Conservation (phyloP, 1,140 invertebrate species). For the Eulimnadia texana region DNA sequence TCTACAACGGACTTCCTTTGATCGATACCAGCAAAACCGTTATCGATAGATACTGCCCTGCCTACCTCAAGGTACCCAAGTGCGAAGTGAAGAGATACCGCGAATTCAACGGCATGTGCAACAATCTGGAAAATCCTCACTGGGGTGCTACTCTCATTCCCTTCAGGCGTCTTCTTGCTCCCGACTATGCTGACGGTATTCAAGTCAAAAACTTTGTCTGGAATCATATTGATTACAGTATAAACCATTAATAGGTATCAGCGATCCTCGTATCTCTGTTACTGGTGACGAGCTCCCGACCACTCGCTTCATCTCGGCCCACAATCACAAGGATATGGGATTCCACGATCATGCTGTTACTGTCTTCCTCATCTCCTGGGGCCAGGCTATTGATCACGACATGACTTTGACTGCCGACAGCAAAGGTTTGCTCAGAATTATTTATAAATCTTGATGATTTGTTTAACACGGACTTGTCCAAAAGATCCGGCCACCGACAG, state of each 20-base stretch:
- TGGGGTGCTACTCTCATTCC: conserved; percentile 31
- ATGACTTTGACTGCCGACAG: conserved; percentile 37
- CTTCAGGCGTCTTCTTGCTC: conserved; percentile 41
- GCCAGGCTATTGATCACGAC: conserved; percentile 40
- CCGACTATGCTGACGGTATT: conserved; percentile 47
- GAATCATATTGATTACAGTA: conserved; percentile 7
- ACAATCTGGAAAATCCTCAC: conserved; percentile 34
- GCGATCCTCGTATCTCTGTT: conserved; percentile 8
- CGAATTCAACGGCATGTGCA: conserved; percentile 35
- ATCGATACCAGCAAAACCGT: conserved; percentile 30
- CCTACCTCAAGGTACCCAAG: conserved; percentile 28
- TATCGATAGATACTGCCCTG: conserved; percentile 29
- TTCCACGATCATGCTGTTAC: conserved; percentile 35
- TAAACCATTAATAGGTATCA: conserved; percentile 12
- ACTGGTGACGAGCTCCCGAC: conserved; percentile 27
- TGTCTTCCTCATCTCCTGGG: conserved; percentile 35
- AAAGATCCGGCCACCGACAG: conserved; percentile 27
- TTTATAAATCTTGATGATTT: too few species aligned
- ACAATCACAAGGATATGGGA: conserved; percentile 32
- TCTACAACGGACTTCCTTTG: conserved; percentile 28
- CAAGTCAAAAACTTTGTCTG: conserved; percentile 1
- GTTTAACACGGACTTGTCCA: too few species aligned
- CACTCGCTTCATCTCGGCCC: conserved; percentile 31
- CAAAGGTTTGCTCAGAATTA: conserved; percentile 27
- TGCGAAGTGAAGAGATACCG: conserved; percentile 30